phyloP scores from a whole-genome alignment of 2,888 invertebrate species.

The Tachystola acroxantha region DNA sequence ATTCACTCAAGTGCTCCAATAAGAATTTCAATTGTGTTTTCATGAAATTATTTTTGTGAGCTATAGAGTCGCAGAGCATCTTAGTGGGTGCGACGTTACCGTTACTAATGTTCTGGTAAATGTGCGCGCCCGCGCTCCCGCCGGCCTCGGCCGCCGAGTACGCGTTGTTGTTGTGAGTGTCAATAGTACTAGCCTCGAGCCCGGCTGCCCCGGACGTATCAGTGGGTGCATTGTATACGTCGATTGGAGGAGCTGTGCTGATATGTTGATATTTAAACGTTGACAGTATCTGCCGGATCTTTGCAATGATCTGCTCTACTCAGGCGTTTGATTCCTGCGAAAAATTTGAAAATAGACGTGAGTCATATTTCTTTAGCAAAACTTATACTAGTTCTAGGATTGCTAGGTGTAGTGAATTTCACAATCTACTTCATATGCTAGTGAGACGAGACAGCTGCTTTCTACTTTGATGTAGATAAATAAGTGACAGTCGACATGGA shows the following conservation, averaged over 20 bases:
- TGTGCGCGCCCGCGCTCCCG: constrained; percentile 39
- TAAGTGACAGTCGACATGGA: constrained; percentile 41
- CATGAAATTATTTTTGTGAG: constrained; percentile 70
- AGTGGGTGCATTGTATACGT: constrained; percentile 63
- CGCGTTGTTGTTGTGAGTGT: constrained; percentile 53
- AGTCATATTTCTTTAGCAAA: constrained; percentile 49
- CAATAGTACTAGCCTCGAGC: constrained; percentile 60
- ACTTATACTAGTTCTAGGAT: constrained; percentile 18
- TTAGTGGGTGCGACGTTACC: constrained; percentile 69
- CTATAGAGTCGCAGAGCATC: constrained; percentile 68
- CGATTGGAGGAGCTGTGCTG: constrained; percentile 69
- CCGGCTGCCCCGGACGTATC: constrained; percentile 51
- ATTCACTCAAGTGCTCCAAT: constrained; percentile 81
- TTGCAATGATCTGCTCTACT: constrained; percentile 92
- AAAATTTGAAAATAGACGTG: constrained; percentile 63
- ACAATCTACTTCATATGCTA: constrained; percentile 52
- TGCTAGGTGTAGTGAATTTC: constrained; percentile 35
- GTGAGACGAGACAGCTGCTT: constrained; percentile 44
- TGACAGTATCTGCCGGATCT: constrained; percentile 87
- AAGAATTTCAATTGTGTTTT: constrained; percentile 78
- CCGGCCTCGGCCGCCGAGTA: constrained; percentile 25
- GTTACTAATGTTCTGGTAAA: constrained; percentile 61
- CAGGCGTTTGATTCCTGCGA: constrained; percentile 92
- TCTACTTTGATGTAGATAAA: constrained; percentile 48
- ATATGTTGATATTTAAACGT: constrained; percentile 84